phyloP scores from a whole-genome alignment of 1,140 invertebrate genomes.

The Drosophila santomea region DNA sequence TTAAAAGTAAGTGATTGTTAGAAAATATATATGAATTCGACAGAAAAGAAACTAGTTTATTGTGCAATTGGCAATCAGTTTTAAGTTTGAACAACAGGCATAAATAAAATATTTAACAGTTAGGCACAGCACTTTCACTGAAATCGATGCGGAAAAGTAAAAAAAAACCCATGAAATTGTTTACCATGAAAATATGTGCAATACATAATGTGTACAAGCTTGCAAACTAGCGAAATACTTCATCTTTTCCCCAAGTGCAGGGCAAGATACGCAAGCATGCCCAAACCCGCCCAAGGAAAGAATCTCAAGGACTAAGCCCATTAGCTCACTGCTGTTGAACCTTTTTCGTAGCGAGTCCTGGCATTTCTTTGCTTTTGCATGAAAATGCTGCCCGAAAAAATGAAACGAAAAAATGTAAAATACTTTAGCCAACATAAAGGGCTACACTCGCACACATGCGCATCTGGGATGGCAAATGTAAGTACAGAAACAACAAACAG shows the following conservation, averaged over 20 bases:
- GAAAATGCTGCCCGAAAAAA: constrained; percentile 53
- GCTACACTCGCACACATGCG: constrained; percentile 28
- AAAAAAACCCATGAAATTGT: neutral
- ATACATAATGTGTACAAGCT: neutral
- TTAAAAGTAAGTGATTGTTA: neutral
- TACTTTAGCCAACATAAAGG: constrained; percentile 59
- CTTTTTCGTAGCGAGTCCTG: constrained; percentile 33
- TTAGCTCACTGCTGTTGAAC: constrained; percentile 56
- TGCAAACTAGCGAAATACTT: constrained; percentile 2
- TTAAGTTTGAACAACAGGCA: neutral
- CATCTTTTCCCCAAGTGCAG: constrained; percentile 19
- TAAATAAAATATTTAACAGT: neutral
- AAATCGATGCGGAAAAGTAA: neutral
- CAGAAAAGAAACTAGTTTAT: neutral
- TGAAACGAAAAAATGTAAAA: constrained; percentile 52
- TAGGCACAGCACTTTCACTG: neutral
- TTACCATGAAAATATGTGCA: neutral
- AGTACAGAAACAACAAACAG: constrained; percentile 59
- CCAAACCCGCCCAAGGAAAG: constrained; percentile 15
- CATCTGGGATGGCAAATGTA: constrained; percentile 48
- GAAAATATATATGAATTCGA: neutral
- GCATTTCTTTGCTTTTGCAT: constrained; percentile 56
- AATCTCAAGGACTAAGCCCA: constrained; percentile 54
- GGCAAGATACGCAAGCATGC: constrained; percentile 22
- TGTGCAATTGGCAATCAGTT: neutral